Base-by-base conservation (phyloP, 2,888 invertebrate genomes). In the Norana najaformis region DNA sequence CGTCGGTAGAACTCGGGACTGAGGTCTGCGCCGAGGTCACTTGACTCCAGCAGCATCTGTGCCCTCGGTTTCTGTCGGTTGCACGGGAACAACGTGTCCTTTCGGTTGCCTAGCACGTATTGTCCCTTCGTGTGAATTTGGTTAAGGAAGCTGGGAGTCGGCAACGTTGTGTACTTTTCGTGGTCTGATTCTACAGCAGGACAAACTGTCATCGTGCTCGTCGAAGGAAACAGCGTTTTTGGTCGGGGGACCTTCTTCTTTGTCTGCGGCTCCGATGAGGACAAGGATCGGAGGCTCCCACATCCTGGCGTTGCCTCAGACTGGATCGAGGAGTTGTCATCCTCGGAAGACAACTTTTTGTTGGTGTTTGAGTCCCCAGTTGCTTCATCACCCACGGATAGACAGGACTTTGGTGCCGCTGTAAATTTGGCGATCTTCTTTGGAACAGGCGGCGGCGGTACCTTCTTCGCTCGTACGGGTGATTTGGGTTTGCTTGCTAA, bases 31-130 rank as follows among this genome's bases (percentile, higher is more conserved):
- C 69, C 69, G 69, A 69, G 8, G n/a, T 69, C 30, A n/a, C n/a
- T 16, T 16, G 69, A 69, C 69, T 69, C 20, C 16, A 6, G 37
- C 36, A 36, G 36, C 34, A 85, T n/a, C 36, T 37, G 4, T 36
- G 85, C 6, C 23, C 85, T 35, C 35, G 34, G 11, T 14, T 85
- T 85, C 85, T 85, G 85, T n/a, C 85, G 85, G 23, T 36, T 85
- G 85, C 85, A 36, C 34, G 85, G 85, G 85, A 85, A 85, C 85
- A 85, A 0, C 13, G 85, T 85, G 85, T 85, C 37, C 85, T 85
- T 85, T 85, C 20, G 35, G 35, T 85, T 37, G 85, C 23, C 5
- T 35, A 85, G 36, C 85, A 20, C 35, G 35, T 20, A 20, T 36
- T 14, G 8, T 85, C 36, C 36, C 1, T 20, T 1, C 4, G 3